A percentile compares a stretch with the other conserved stretches of the same genome.
phyloP scores from a whole-genome alignment of 1,140 invertebrate species.

The Drosophila kepulauana region DNA sequence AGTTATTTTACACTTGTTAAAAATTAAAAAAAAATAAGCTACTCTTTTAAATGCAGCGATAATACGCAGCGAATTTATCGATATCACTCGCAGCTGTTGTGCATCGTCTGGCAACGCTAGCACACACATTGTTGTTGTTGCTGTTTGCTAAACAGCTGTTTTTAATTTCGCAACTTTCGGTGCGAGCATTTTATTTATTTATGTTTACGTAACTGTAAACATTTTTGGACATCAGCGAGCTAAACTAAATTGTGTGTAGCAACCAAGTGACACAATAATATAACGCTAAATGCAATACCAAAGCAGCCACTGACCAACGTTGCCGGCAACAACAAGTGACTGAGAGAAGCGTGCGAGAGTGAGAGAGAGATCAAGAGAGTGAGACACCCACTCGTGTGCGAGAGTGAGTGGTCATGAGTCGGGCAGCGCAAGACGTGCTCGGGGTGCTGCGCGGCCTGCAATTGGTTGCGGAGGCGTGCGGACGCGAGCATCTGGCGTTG shows the following conservation, averaged over 20 bases:
- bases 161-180: constrained; percentile 44
- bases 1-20: too few relatives aligned
- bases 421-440: constrained; percentile 86
- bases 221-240: neutral
- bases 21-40: too few relatives aligned
- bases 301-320: neutral
- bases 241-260: constrained; percentile 19
- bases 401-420: constrained; percentile 54
- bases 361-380: neutral
- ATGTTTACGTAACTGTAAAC: constrained; percentile 48
- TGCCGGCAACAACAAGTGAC: constrained; percentile 20
- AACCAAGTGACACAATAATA: neutral
- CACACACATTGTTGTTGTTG: constrained; percentile 7
- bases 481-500: constrained; percentile 87
- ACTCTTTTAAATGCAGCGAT: neutral
- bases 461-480: constrained; percentile 87
- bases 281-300: neutral
- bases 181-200: constrained; percentile 40
- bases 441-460: constrained; percentile 88
- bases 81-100: neutral
- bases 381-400: constrained; percentile 19
- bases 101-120: constrained; percentile 22
- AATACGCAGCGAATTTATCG: neutral
- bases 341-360: neutral
- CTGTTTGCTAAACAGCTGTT: constrained; percentile 41